Evolutionary conservation across 2,888 invertebrate genomes (phyloP), one percentile per base, ranked within the genome.

Genomic region (Apamea epomidion): DNA sequence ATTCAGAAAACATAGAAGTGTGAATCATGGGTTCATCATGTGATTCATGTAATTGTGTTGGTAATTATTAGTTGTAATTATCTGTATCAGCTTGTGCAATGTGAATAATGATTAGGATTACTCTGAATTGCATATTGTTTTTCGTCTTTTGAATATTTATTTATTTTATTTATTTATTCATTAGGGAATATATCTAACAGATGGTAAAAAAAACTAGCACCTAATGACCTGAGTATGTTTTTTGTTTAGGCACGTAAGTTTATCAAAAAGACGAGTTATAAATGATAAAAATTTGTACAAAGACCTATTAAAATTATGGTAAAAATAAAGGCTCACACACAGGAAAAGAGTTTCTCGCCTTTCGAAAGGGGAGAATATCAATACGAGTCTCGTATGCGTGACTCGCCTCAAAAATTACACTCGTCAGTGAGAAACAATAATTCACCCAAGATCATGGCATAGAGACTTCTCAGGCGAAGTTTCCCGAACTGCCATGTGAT

Each of bases 71-170:
- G 32, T 70, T 71, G 18, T 62, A 80, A 62, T 83, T 85, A 80
- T 82, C 37, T 74, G 54, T 67, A 81, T 45, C 70, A 67, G 45
- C 48, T 72, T 82, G 54, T 83, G 62, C 71, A 71, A 72, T 82
- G 82, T 81, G 71, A 75, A 82, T 83, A 48, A 21, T 85, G 32
- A 69, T 74, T 81, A 21, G 81, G 32, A 69, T 74, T 81, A 65
- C 48, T 74, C 32, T 70, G 32, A 29, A 73, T 81, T 60, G 62
- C 60, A 45, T 71, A 1, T 58, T 54, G 48, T 64, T 64, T 51
- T 77, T 83, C 2, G 18, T 64, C 8, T 32, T n/a, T 32, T 48
- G 1, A 29, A 42, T n/a, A 42, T n/a, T n/a, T n/a, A n/a, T n/a
- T n/a, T n/a, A n/a, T n/a, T n/a, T n/a, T n/a, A n/a, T n/a, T n/a